Percentiles rank a stretch among this genome's conserved stretches.
Conservation (phyloP, 1,140 invertebrate genomes). For the Drosophila parabipectinata region DNA sequence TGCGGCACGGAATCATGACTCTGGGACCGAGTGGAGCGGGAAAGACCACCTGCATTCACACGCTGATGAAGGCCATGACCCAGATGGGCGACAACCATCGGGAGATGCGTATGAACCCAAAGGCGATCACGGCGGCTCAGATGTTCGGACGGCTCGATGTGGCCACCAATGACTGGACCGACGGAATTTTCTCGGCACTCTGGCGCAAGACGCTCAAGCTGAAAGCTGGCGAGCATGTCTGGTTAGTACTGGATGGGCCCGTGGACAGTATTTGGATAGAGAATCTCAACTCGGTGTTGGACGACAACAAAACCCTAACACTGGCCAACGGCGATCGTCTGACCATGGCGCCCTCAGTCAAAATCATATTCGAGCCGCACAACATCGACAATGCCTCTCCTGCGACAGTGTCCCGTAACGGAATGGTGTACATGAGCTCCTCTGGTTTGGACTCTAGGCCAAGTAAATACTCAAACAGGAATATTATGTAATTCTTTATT, state of each 20-base stretch:
- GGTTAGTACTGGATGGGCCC: constrained; percentile 97
- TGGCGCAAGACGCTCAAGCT: constrained; percentile 97
- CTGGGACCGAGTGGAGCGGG: constrained; percentile 98
- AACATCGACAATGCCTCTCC: constrained; percentile 98
- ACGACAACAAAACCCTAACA: constrained; percentile 97
- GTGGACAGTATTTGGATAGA: constrained; percentile 99
- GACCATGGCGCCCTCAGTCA: constrained; percentile 95
- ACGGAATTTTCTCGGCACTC: constrained; percentile 98
- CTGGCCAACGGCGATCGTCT: constrained; percentile 97
- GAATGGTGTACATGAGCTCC: constrained; percentile 99
- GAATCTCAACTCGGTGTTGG: constrained; percentile 97
- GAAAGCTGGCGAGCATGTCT: constrained; percentile 94
- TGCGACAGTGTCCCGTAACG: constrained; percentile 97
- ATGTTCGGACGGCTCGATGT: constrained; percentile 98
- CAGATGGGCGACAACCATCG: constrained; percentile 92
- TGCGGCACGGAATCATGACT: constrained; percentile 98
- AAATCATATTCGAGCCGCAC: constrained; percentile 98
- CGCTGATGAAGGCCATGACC: constrained; percentile 96
- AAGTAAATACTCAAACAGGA: constrained; percentile 74
- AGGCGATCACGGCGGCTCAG: constrained; percentile 97
- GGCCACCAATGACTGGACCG: constrained; percentile 99
- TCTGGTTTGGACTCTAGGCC: constrained; percentile 96
- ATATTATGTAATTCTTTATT: not conserved
- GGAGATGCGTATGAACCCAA: constrained; percentile 99
- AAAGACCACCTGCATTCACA: constrained; percentile 97